phyloP scores from a whole-genome alignment of 2,888 invertebrate genomes.

The Kryphioiulus occultus region DNA sequence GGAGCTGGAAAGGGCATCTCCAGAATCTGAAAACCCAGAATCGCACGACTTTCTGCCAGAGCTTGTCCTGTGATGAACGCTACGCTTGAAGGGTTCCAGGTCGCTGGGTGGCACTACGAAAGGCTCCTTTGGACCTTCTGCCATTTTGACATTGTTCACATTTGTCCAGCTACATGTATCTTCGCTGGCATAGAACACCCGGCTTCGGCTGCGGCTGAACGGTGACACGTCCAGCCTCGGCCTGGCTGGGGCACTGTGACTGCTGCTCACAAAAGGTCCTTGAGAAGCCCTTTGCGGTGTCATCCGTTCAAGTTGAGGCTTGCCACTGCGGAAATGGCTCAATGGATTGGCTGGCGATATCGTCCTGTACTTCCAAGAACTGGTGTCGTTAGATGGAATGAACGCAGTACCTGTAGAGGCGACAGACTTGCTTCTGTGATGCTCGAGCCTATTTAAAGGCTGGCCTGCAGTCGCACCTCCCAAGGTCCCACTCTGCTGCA shows the following conservation, averaged over 20 bases:
- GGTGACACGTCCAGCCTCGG: conserved; percentile 37
- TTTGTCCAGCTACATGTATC: conserved; percentile 31
- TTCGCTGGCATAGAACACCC: conserved; percentile 51
- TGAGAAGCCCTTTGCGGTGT: neutral
- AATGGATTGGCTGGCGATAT: neutral
- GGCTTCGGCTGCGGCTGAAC: conserved; percentile 50
- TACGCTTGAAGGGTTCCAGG: neutral
- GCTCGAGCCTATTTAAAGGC: conserved; percentile 33
- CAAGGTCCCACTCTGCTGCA: conserved; percentile 7
- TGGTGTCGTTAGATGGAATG: neutral
- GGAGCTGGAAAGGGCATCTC: conserved; percentile 59
- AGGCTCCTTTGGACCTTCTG: conserved; percentile 40
- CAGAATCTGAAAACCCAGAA: conserved; percentile 82
- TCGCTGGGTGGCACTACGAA: conserved; percentile 48
- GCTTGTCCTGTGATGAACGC: conserved; percentile 50
- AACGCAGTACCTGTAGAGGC: neutral
- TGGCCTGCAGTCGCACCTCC: conserved; percentile 1
- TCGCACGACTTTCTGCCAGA: conserved; percentile 77
- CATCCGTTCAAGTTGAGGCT: neutral
- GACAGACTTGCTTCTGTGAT: conserved; percentile 28
- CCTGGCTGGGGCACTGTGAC: neutral
- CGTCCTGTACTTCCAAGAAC: neutral
- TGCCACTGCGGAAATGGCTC: conserved; percentile 2
- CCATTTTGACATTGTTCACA: neutral
- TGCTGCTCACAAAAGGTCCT: neutral